Conservation (phyloP, 2,888 invertebrate species). For the Linyphia triangularis region DNA sequence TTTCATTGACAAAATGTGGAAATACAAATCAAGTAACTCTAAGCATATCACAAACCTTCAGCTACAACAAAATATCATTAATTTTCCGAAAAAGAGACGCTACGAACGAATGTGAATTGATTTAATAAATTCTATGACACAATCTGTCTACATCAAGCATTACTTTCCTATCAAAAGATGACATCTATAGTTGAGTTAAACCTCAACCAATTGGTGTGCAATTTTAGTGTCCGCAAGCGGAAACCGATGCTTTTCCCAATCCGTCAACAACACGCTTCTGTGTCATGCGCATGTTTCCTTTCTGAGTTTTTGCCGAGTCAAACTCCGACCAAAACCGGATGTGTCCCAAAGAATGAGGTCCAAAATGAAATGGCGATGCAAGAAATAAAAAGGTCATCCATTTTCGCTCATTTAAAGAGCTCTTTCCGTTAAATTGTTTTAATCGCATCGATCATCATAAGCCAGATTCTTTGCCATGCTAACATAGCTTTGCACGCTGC, state of each 20-base stretch:
- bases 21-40: too few relatives aligned
- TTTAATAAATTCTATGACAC: too few relatives aligned
- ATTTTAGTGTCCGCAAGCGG: conserved; percentile 19
- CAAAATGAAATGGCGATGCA: conserved; percentile 32
- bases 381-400: conserved; percentile 60
- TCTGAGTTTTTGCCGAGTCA: background rate
- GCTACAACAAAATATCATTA: too few relatives aligned
- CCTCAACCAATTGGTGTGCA: conserved; percentile 14
- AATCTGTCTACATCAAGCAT: too few relatives aligned
- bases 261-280: conserved; percentile 32
- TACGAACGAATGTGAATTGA: background rate
- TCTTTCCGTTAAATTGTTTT: conserved; percentile 65
- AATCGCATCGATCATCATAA: conserved; percentile 70
- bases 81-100: background rate
- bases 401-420: conserved; percentile 63
- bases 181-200: background rate
- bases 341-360: conserved; percentile 30
- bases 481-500: conserved; percentile 37
- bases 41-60: too few relatives aligned
- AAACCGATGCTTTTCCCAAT: conserved; percentile 8
- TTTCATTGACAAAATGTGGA: too few relatives aligned
- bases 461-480: conserved; percentile 35
- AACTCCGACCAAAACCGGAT: conserved; percentile 40
- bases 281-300: conserved; percentile 7
- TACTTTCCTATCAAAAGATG: background rate